Evolutionary conservation across 2,888 invertebrate species (phyloP).

Genomic region (Leptothorax acervorum): DNA sequence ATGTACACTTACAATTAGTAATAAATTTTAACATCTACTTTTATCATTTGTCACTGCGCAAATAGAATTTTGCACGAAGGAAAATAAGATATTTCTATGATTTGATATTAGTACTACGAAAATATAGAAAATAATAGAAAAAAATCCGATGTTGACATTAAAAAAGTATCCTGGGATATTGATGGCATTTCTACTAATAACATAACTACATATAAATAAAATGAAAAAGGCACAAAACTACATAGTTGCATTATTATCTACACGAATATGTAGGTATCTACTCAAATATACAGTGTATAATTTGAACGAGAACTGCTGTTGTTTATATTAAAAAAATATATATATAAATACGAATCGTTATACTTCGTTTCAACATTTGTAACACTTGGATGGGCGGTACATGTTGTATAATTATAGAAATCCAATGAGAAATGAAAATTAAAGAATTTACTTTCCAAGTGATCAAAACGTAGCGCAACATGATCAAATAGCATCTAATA

Average conservation of each 20-base stretch:
- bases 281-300: not conserved
- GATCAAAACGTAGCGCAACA: slow-evolving; percentile 80
- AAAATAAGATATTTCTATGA: not conserved
- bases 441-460: slow-evolving; percentile 82
- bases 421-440: slow-evolving; percentile 55
- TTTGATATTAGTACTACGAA: not conserved
- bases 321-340: not conserved
- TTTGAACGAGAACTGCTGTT: slow-evolving; percentile 25
- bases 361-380: not conserved
- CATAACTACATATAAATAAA: slow-evolving; percentile 34
- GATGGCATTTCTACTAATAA: slow-evolving; percentile 11
- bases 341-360: not conserved
- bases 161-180: not conserved
- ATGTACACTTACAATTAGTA: not conserved
- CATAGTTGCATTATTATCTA: slow-evolving; percentile 56
- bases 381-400: not conserved
- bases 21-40: slow-evolving; percentile 14
- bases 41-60: not conserved
- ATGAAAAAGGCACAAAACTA: slow-evolving; percentile 56
- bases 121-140: not conserved
- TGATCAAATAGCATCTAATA: slow-evolving; percentile 65
- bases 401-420: slow-evolving; percentile 38
- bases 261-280: slow-evolving; percentile 31
- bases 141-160: not conserved
- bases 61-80: not conserved